These are phyloP conservation scores for Sebastes nivosus DNA, from an alignment of 2,797 vertebrate species.

Conservation along the genomic window DNA sequence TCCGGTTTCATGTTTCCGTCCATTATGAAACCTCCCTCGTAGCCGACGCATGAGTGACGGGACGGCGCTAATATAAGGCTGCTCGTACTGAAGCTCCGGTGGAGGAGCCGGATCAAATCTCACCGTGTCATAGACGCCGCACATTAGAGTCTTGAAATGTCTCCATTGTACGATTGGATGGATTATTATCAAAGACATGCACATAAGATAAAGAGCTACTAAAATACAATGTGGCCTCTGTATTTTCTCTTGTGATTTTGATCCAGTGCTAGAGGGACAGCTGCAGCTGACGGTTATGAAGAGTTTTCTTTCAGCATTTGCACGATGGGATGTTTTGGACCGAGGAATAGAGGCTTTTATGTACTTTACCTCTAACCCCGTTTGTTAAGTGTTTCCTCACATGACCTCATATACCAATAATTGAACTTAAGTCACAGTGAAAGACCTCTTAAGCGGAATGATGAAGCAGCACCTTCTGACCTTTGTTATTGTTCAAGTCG, in stretches of 20 bases:
- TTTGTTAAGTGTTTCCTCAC: slow-evolving; percentile 44
- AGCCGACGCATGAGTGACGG: slow-evolving; percentile 57
- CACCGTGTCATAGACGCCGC: slow-evolving; percentile 56
- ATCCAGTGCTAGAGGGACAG: slow-evolving; percentile 18
- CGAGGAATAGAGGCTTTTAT: slow-evolving; percentile 34
- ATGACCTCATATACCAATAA: slow-evolving; percentile 47
- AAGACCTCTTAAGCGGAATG: slow-evolving; percentile 49
- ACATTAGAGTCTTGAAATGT: slow-evolving; percentile 60
- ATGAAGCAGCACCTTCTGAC: slow-evolving; percentile 71
- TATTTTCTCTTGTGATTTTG: slow-evolving; percentile 35
- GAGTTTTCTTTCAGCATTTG: neutral
- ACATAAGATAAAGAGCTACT: slow-evolving; percentile 44
- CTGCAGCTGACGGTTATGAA: slow-evolving; percentile 26
- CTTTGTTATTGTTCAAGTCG: slow-evolving; percentile 48
- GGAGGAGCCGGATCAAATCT: slow-evolving; percentile 62
- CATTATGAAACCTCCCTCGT: slow-evolving; percentile 58
- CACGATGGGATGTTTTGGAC: neutral
- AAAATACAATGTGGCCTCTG: slow-evolving; percentile 60
- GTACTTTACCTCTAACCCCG: slow-evolving; percentile 43
- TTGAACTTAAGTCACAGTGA: slow-evolving; percentile 58
- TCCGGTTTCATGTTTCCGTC: slow-evolving; percentile 75
- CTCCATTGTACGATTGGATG: slow-evolving; percentile 52
- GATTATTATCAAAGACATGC: slow-evolving; percentile 73
- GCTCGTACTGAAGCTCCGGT: slow-evolving; percentile 43
- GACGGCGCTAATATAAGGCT: slow-evolving; percentile 60